These are phyloP conservation scores for Leuctra nigra DNA, from an alignment of 2,888 invertebrate species.

Conservation along the genomic window DNA sequence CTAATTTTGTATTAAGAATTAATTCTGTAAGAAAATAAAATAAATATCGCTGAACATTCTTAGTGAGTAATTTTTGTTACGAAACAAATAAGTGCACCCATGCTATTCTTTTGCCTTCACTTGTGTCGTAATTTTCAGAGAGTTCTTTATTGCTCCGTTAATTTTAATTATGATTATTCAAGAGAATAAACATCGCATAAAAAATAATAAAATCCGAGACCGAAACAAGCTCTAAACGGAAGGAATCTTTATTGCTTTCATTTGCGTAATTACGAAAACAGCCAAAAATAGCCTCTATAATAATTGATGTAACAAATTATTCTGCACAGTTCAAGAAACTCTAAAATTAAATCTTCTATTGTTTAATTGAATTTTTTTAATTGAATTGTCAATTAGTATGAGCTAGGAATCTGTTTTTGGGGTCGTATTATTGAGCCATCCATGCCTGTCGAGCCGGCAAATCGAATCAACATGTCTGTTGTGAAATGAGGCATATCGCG, in stretches of 20 bases:
- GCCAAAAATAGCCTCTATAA: neutral
- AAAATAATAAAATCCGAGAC: neutral
- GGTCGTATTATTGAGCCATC: too few species aligned
- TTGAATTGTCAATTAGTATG: neutral
- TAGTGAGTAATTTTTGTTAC: too few species aligned
- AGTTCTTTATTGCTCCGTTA: conserved; percentile 21
- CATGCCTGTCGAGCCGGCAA: conserved; percentile 21
- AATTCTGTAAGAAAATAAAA: too few species aligned
- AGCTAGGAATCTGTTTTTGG: too few species aligned
- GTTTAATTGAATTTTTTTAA: too few species aligned
- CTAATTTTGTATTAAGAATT: too few species aligned
- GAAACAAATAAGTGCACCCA: too few species aligned
- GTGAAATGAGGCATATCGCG: conserved; percentile 27
- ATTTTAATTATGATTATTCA: conserved; percentile 27
- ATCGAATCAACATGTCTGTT: conserved; percentile 28
- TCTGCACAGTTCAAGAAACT: too few species aligned
- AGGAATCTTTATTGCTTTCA: neutral
- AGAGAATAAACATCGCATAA: conserved; percentile 14
- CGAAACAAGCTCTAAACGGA: neutral
- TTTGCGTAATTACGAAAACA: neutral
- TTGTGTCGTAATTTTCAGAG: conserved; percentile 1
- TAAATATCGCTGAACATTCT: too few species aligned
- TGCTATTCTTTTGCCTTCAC: too few species aligned
- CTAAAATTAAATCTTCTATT: too few species aligned
- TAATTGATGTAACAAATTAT: conserved; percentile 7